Percentiles rank a stretch among this genome's conserved stretches.
phyloP scores from a whole-genome alignment of 2,888 invertebrate genomes.

The Lasioglossum pauxillum region DNA sequence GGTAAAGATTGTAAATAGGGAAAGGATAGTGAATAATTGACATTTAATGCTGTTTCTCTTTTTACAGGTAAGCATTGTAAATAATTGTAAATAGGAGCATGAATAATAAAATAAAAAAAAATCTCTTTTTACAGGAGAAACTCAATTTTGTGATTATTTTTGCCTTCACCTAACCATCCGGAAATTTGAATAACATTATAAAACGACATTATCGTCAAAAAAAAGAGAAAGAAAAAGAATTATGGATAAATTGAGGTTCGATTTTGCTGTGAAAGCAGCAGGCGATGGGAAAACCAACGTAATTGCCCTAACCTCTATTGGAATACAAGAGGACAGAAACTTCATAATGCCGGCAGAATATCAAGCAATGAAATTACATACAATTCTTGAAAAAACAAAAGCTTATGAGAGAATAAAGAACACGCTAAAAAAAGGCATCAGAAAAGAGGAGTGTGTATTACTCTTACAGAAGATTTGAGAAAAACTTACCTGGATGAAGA shows the following conservation, averaged over 20 bases:
- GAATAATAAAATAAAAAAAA: too few relatives aligned
- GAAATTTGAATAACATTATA: too few relatives aligned
- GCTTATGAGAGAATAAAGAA: constrained; percentile 15
- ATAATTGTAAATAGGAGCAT: too few relatives aligned
- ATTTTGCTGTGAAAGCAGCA: constrained; percentile 26
- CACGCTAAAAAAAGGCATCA: constrained; percentile 13
- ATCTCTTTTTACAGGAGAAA: too few relatives aligned
- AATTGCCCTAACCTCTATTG: constrained; percentile 19
- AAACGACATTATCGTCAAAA: constrained; percentile 27
- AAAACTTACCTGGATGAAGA: constrained; percentile 13
- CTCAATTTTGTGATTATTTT: too few relatives aligned
- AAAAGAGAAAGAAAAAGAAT: neutral
- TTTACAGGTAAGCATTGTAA: too few relatives aligned
- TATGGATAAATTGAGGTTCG: constrained; percentile 18
- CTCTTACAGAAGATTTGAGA: constrained; percentile 18
- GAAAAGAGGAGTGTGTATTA: constrained; percentile 23
- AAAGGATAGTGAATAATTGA: too few relatives aligned
- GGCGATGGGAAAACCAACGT: constrained; percentile 13
- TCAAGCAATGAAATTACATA: constrained; percentile 15
- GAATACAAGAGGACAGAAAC: constrained; percentile 10
- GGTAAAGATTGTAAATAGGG: too few relatives aligned
- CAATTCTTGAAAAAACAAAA: constrained; percentile 14
- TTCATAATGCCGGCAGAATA: constrained; percentile 22
- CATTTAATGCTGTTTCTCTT: too few relatives aligned
- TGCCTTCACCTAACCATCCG: too few relatives aligned